A percentile compares a stretch with the other conserved stretches of the same genome.
Conservation (phyloP, 2,113 vertebrate genomes). For the Bos javanicus region DNA sequence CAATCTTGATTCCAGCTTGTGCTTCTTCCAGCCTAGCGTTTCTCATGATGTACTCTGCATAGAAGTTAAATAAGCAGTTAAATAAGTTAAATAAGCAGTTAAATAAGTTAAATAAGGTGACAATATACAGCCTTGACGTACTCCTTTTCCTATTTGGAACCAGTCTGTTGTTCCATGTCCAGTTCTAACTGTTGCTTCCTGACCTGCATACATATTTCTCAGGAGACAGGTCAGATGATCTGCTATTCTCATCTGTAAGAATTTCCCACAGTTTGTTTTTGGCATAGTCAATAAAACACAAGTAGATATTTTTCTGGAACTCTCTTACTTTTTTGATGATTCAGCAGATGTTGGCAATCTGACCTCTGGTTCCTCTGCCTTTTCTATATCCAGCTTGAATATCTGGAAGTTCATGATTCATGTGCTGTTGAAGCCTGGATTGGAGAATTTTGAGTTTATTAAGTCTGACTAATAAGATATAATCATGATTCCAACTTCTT, state of each 20-base stretch:
- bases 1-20: not conserved
- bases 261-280: not conserved
- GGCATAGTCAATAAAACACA: not conserved
- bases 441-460: not conserved
- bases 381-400: not conserved
- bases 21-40: not conserved
- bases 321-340: not conserved
- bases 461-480: not conserved
- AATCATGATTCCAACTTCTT: not conserved
- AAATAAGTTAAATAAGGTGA: not conserved
- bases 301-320: not conserved
- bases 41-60: not conserved
- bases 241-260: not conserved
- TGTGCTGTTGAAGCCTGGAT: not conserved
- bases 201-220: not conserved
- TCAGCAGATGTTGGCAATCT: accelerated
- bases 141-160: not conserved
- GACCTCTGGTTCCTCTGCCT: not conserved
- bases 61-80: not conserved
- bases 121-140: accelerated
- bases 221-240: not conserved
- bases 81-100: not conserved
- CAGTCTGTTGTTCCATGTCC: not conserved
- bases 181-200: not conserved
- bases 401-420: not conserved